These are phyloP conservation scores for Eupeodes luniger DNA, from an alignment of 2,888 invertebrate species.

Conservation along the genomic window DNA sequence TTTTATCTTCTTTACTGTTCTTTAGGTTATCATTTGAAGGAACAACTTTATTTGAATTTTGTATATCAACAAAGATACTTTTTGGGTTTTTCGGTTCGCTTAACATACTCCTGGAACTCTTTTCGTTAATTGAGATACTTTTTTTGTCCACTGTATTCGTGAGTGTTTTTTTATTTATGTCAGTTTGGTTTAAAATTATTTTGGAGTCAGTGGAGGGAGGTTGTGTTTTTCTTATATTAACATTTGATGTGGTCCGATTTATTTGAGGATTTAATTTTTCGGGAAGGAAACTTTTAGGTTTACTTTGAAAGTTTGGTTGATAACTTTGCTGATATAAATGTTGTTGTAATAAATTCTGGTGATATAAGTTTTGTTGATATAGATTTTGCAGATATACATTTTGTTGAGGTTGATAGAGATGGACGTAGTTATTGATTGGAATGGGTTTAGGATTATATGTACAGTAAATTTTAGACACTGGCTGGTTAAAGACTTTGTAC, in stretches of 20 bases:
- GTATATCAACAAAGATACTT: neutral
- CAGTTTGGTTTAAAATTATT: neutral
- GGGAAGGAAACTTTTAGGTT: neutral
- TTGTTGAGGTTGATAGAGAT: neutral
- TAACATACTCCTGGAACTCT: neutral
- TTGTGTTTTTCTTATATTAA: neutral
- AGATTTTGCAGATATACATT: neutral
- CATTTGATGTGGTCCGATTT: neutral
- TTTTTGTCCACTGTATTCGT: neutral
- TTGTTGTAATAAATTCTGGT: neutral
- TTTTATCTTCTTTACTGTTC: neutral
- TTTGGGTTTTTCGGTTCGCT: slow-evolving; percentile 2
- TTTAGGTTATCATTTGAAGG: neutral
- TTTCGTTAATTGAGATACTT: neutral
- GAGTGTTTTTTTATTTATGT: neutral
- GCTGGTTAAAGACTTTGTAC: neutral
- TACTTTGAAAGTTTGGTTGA: neutral
- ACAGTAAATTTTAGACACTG: neutral
- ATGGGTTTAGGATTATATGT: slow-evolving; percentile 12
- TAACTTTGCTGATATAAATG: neutral
- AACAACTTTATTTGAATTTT: neutral
- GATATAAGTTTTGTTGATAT: neutral
- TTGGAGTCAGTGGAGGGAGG: neutral
- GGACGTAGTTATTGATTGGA: neutral
- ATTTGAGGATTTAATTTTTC: neutral